A percentile compares a stretch with the other conserved stretches of the same genome.
Evolutionary conservation across 2,113 vertebrate genomes (phyloP).

Genomic region (Trochalopteron elliotii): DNA sequence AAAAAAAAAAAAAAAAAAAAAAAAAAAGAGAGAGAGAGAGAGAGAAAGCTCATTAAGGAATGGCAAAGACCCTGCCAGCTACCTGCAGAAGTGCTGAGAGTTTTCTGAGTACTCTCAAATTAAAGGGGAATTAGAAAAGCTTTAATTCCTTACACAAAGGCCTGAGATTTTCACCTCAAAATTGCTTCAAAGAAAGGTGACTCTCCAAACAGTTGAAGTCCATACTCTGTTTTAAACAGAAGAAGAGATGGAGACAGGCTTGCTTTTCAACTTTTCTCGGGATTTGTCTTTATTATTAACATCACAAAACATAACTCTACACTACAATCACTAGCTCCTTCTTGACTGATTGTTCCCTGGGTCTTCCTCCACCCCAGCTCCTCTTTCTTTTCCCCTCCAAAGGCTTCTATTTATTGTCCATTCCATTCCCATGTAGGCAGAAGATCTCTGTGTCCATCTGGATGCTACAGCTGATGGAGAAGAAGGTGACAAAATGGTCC

Average conservation of each 20-base stretch:
- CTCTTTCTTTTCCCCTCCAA: neutral
- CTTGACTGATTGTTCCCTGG: neutral
- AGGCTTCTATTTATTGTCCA: neutral
- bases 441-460: neutral
- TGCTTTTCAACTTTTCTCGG: neutral
- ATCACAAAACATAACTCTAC: neutral
- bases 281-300: neutral
- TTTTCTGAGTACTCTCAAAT: neutral
- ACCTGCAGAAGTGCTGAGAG: neutral
- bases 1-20: neutral
- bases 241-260: neutral
- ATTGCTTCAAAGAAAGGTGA: conserved; percentile 18
- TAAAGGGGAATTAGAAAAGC: conserved; percentile 24
- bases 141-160: neutral
- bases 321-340: neutral
- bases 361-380: neutral
- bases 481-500: neutral
- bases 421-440: neutral
- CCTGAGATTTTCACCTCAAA: conserved; percentile 33
- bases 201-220: neutral
- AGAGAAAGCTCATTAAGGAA: neutral
- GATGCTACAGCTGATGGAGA: neutral
- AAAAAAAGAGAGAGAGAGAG: too few species aligned
- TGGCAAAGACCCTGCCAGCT: neutral
- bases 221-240: neutral